phyloP scores from a whole-genome alignment of 2,797 vertebrate species.

The Benthosema pterotum region DNA sequence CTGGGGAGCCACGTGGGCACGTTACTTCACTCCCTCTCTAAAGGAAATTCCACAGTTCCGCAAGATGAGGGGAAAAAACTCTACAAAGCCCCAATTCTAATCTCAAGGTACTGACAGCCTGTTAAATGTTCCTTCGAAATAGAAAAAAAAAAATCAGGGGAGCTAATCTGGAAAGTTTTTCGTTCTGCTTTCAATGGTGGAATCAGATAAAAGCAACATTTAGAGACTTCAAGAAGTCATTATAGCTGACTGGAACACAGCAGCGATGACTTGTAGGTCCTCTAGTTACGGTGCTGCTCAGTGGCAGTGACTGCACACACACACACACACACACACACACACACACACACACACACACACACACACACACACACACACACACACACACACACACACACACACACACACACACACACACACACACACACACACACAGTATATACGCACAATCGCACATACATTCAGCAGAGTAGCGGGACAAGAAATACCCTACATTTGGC shows the following conservation, averaged over 20 bases:
- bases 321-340: conserved; percentile 12
- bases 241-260: conserved; percentile 46
- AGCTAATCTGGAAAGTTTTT: conserved; percentile 17
- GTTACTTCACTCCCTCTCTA: conserved; percentile 50
- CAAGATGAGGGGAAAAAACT: conserved; percentile 13
- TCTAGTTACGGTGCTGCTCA: conserved; percentile 33
- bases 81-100: conserved; percentile 52
- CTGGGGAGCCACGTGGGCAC: conserved; percentile 36
- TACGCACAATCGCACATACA: conserved; percentile 1
- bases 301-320: conserved; percentile 36
- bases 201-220: conserved; percentile 44
- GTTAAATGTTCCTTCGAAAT: conserved; percentile 49
- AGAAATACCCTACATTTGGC: conserved; percentile 18
- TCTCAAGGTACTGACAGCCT: conserved; percentile 59
- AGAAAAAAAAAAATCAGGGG: conserved; percentile 15
- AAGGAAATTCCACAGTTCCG: conserved; percentile 52
- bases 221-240: conserved; percentile 42
- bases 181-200: conserved; percentile 27
- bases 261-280: conserved; percentile 36
- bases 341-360: background rate
- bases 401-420: too few relatives aligned
- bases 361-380: too few relatives aligned
- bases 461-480: background rate
- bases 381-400: too few relatives aligned
- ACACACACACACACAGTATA: too few relatives aligned